Evolutionary conservation across 2,888 invertebrate genomes (phyloP), one percentile per base, ranked within the genome.

Genomic region (Temnothorax rugatulus): DNA sequence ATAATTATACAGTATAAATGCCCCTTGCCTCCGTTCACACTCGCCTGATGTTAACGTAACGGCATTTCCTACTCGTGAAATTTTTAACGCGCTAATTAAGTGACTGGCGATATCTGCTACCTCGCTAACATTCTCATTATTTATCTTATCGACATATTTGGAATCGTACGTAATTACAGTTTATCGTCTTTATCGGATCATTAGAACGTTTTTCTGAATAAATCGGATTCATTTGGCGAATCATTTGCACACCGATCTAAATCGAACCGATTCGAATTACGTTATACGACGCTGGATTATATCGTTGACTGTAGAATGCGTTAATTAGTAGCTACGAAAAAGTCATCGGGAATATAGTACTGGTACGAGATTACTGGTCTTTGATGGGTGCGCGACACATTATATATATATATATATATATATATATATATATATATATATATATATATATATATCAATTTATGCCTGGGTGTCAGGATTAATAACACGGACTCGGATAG

Each of bases 401-500:
- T 11, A 15, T 15, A 5, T 25, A 13, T 5, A 2, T 9, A 59
- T 29, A 59, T 9, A 21, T 4, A 57, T 9, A 1, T 57, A 59
- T 4, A 59, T 1, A 8, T 4, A 9, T 7, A 29, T 29, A 29
- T 34, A 34, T 34, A 7, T 5, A 5, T 34, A 5, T 5, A 13
- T 11, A 4, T 59, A 59, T 59, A 18, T 34, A 59, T 61, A 34
- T 29, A 82, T 84, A 83, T 88, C 79, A 77, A 89, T 87, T 87
- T 84, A 84, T 86, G 84, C 15, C 18, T 59, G 76, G 38, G 21
- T 57, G 77, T 69, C 83, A 83, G 52, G 83, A 84, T 77, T 90
- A 89, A 90, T 89, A 90, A 89, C 85, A 82, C 76, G 82, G 83
- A 85, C 83, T 90, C 84, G 73, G 63, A 63, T 66, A 85, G 89